Percentiles rank a stretch among this genome's conserved stretches.
Evolutionary conservation across 2,888 invertebrate genomes (phyloP).

Genomic region (Orthonevra nobilis): DNA sequence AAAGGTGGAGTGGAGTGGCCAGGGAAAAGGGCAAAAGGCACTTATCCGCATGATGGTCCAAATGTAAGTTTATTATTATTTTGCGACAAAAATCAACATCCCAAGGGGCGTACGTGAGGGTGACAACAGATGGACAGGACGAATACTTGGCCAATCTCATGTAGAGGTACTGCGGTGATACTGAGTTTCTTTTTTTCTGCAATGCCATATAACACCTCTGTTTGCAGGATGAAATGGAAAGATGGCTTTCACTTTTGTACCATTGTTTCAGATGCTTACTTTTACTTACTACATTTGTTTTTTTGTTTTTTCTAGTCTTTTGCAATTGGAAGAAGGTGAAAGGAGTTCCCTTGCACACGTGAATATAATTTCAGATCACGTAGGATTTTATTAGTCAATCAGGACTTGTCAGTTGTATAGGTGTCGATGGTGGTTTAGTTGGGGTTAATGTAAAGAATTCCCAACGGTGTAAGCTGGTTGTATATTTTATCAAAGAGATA

Average conservation of each 20-base stretch:
- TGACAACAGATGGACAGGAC: slow-evolving; percentile 63
- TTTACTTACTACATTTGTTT: slow-evolving; percentile 64
- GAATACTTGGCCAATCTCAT: not conserved
- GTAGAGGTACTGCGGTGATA: slow-evolving; percentile 19
- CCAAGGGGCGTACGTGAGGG: slow-evolving; percentile 58
- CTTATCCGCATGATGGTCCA: slow-evolving; percentile 67
- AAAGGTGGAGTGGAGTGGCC: slow-evolving; percentile 40
- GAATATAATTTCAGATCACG: slow-evolving; percentile 74
- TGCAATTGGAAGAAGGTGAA: slow-evolving; percentile 30
- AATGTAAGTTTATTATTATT: slow-evolving; percentile 70
- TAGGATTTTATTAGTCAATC: slow-evolving; percentile 79
- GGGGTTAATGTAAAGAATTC: slow-evolving; percentile 63
- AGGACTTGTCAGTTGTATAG: slow-evolving; percentile 71
- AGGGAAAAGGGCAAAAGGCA: slow-evolving; percentile 47
- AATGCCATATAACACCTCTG: slow-evolving; percentile 48
- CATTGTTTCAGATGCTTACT: slow-evolving; percentile 58
- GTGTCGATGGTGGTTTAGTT: slow-evolving; percentile 56
- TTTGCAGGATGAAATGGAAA: slow-evolving; percentile 8
- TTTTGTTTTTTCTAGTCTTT: slow-evolving; percentile 14
- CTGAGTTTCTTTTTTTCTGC: slow-evolving; percentile 41
- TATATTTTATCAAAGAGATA: slow-evolving; percentile 51
- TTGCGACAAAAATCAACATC: slow-evolving; percentile 70
- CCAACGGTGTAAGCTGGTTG: slow-evolving; percentile 60
- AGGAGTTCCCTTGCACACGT: slow-evolving; percentile 10
- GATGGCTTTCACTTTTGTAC: slow-evolving; percentile 15